A percentile compares a stretch with the other conserved stretches of the same genome.
These are phyloP conservation scores for Benitochromis conjunctus DNA, from an alignment of 2,113 vertebrate species.

Conservation along the genomic window DNA sequence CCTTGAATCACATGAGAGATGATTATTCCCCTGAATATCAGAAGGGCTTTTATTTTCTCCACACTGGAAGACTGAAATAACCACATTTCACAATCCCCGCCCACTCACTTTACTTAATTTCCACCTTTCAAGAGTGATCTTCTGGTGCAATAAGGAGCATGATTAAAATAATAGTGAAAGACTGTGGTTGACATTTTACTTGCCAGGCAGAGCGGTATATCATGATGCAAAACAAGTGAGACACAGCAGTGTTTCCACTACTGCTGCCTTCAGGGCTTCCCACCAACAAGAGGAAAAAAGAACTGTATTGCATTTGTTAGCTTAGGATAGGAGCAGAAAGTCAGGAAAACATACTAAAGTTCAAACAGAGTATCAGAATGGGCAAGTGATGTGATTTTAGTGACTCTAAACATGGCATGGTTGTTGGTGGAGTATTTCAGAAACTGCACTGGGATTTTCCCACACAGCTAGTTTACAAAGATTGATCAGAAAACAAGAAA, in stretches of 20 bases:
- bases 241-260: neutral
- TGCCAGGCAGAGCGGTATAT: neutral
- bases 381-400: accelerated
- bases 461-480: too few species aligned
- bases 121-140: constrained; percentile 23
- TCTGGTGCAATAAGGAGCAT: neutral
- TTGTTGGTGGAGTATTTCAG: neutral
- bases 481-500: too few species aligned
- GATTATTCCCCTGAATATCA: neutral
- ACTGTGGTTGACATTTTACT: neutral
- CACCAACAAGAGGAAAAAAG: accelerated
- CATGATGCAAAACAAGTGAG: neutral
- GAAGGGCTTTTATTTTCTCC: neutral
- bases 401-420: neutral
- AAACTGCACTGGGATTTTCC: neutral
- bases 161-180: constrained; percentile 18
- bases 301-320: neutral
- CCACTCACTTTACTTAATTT: constrained; percentile 28
- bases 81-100: constrained; percentile 1
- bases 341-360: neutral
- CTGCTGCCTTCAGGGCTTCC: neutral
- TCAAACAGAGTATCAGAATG: neutral
- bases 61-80: constrained; percentile 21
- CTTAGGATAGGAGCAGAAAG: neutral
- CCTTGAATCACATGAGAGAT: neutral